Evolutionary conservation across 2,888 invertebrate genomes (phyloP).

Genomic region (Hedychridium roseum): DNA sequence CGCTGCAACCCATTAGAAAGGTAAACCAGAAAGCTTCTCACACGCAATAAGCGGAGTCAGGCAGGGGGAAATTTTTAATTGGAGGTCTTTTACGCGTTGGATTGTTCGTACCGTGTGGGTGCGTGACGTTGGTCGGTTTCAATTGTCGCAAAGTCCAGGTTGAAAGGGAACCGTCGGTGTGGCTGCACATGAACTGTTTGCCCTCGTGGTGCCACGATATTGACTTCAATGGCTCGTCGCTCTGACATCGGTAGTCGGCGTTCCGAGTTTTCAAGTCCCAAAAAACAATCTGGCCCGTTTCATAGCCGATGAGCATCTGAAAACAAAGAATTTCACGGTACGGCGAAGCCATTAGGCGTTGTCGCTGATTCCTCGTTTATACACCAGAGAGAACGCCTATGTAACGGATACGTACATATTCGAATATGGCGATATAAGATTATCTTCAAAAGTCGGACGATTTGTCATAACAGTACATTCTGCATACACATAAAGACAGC

Average conservation of each 20-base stretch:
- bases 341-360: neutral
- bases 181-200: slow-evolving; percentile 95
- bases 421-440: slow-evolving; percentile 4
- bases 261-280: slow-evolving; percentile 92
- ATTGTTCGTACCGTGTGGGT: slow-evolving; percentile 84
- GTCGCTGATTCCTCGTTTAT: neutral
- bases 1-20: too few species aligned
- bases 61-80: neutral
- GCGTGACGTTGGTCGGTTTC: slow-evolving; percentile 82
- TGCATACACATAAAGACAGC: slow-evolving; percentile 30
- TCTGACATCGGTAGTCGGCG: slow-evolving; percentile 86
- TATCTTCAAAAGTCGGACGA: slow-evolving; percentile 4
- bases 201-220: slow-evolving; percentile 98
- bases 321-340: slow-evolving; percentile 37
- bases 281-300: slow-evolving; percentile 90
- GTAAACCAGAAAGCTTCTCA: slow-evolving; percentile 47
- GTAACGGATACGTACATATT: neutral
- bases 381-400: neutral
- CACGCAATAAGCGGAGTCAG: neutral
- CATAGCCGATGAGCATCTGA: slow-evolving; percentile 95
- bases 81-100: neutral
- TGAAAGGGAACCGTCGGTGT: slow-evolving; percentile 93
- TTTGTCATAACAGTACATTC: slow-evolving; percentile 25
- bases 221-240: slow-evolving; percentile 81
- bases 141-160: slow-evolving; percentile 88